These are phyloP conservation scores for Drosophila kuntzei DNA, from an alignment of 2,888 invertebrate genomes.

Conservation along the genomic window DNA sequence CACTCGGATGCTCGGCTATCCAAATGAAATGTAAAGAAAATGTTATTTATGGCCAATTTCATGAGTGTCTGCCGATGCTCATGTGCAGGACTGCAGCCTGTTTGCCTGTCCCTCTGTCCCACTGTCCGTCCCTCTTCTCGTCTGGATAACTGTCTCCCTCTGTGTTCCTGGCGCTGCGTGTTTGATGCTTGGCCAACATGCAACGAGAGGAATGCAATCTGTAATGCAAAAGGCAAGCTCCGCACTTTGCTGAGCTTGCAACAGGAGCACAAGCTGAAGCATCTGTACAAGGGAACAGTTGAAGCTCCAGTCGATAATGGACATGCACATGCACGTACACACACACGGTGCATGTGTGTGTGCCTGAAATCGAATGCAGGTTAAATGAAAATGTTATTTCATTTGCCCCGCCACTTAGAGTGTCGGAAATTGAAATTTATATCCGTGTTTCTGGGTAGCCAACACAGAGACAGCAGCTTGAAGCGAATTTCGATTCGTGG, in stretches of 20 bases:
- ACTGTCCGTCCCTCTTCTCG: background rate
- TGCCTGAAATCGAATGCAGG: constrained; percentile 78
- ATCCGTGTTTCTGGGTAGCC: constrained; percentile 78
- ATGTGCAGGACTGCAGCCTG: constrained; percentile 40
- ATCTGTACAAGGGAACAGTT: constrained; percentile 13
- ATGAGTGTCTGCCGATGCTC: constrained; percentile 73
- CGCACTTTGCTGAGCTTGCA: constrained; percentile 66
- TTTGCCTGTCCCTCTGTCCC: constrained; percentile 2
- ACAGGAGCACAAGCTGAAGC: constrained; percentile 17
- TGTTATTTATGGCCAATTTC: constrained; percentile 82
- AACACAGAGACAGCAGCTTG: constrained; percentile 37
- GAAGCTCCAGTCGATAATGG: constrained; percentile 61
- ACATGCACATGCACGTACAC: constrained; percentile 50
- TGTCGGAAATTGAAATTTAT: constrained; percentile 83
- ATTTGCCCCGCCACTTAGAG: constrained; percentile 81
- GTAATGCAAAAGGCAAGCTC: constrained; percentile 77
- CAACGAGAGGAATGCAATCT: constrained; percentile 76
- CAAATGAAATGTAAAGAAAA: constrained; percentile 82
- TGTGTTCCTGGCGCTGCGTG: constrained; percentile 58
- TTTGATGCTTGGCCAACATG: constrained; percentile 64
- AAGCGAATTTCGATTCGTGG: constrained; percentile 75
- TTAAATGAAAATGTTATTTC: constrained; percentile 82
- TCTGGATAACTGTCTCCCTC: constrained; percentile 29
- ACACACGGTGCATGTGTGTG: constrained; percentile 29
- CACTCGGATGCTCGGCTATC: constrained; percentile 48